Base-by-base conservation (phyloP, 2,888 invertebrate species). In the Brachycybe producta region DNA sequence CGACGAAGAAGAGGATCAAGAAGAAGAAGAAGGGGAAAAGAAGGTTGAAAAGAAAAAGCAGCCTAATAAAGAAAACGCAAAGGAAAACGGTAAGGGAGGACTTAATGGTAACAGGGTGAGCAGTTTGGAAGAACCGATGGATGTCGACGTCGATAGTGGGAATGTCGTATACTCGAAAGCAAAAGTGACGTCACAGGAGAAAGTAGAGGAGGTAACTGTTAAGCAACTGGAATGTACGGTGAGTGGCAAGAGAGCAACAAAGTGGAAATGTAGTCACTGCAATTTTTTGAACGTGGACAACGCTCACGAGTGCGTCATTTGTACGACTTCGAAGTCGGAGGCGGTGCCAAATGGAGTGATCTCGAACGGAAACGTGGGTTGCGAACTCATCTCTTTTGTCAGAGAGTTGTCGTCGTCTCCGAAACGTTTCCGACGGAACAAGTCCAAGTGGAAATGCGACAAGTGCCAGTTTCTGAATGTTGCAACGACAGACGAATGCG, bases 251-350 rank as follows among this genome's bases (percentile, higher is more conserved):
- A 38, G 27, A 46, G 21, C 24, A 34, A 23, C 35, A 4, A 56
- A 61, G 51, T 70, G 70, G 70, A 57, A 58, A 47, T 71, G 70
- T 52, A 53, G 58, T 38, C 54, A 57, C 24, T 65, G 66, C 53
- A 58, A 57, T 32, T 62, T 64, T 52, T 57, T 63, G 44, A 66
- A 66, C 55, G 59, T 62, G 34, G 54, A 56, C 21, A 57, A 57
- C 32, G 56, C 59, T n/a, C 55, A 55, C 46, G 59, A 58, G 30
- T 59, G 59, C 51, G 57, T 59, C 24, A 58, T 58, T 35, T 59
- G 59, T 38, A 55, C 56, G 49, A 56, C 54, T 36, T 49, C 55
- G 13, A 59, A 55, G 49, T 36, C 28, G 15, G 39, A 34, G 15
- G 35, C 46, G 36, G 44, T 30, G 26, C 40, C 40, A 28, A 32